Evolutionary conservation across 2,888 invertebrate species (phyloP).

Genomic region (Macrosoma leucophasiata): DNA sequence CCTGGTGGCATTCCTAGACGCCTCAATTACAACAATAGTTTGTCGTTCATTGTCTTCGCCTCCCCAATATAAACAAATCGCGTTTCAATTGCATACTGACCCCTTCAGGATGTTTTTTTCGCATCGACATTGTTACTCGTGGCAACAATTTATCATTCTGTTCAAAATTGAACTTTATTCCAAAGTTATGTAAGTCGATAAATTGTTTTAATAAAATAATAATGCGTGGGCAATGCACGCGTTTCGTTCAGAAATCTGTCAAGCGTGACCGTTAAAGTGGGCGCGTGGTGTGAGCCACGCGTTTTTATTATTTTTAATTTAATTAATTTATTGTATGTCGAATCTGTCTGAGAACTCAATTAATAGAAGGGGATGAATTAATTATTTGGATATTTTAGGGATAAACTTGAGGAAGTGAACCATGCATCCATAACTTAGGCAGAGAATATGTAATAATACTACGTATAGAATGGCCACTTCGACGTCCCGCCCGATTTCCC

Average conservation of each 20-base stretch:
- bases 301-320: slow-evolving; percentile 61
- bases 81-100: slow-evolving; percentile 53
- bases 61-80: slow-evolving; percentile 49
- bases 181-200: slow-evolving; percentile 8
- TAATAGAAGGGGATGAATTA: too few species aligned
- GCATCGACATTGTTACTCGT: slow-evolving; percentile 41
- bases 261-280: slow-evolving; percentile 52
- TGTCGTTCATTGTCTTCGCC: slow-evolving; percentile 37
- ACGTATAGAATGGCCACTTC: too few species aligned
- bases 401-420: too few species aligned
- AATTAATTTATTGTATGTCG: slow-evolving; percentile 48
- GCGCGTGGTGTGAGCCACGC: slow-evolving; percentile 57
- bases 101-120: slow-evolving; percentile 46
- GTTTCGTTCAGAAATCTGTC: slow-evolving; percentile 47
- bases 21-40: slow-evolving; percentile 36
- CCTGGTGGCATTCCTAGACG: slow-evolving; percentile 20
- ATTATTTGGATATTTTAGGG: too few species aligned
- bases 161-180: slow-evolving; percentile 29
- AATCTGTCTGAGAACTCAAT: slow-evolving; percentile 31
- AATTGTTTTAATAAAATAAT: slow-evolving; percentile 26
- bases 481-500: too few species aligned
- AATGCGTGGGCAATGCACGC: slow-evolving; percentile 47
- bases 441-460: too few species aligned
- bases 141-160: slow-evolving; percentile 3
- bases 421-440: too few species aligned